These are phyloP conservation scores for Enhydra lutris DNA, from an alignment of 2,113 vertebrate genomes.

Conservation along the genomic window DNA sequence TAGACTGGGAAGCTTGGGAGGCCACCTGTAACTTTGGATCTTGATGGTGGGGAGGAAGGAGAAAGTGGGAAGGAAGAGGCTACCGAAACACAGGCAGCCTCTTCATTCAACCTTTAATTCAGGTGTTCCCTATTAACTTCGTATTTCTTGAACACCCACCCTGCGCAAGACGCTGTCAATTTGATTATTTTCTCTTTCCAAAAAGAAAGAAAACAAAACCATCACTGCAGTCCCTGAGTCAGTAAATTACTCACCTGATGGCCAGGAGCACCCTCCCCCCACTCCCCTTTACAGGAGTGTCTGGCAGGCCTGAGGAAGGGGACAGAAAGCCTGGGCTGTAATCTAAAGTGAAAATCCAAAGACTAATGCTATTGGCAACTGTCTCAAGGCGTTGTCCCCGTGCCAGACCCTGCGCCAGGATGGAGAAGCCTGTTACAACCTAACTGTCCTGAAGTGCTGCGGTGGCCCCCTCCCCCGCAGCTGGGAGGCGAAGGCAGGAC, in stretches of 20 bases:
- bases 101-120: neutral
- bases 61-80: neutral
- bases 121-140: neutral
- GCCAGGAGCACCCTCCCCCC: neutral
- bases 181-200: neutral
- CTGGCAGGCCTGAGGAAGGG: neutral
- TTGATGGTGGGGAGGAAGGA: neutral
- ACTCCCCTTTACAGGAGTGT: too few species aligned
- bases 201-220: too few species aligned
- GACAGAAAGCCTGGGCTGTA: neutral
- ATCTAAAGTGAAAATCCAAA: neutral
- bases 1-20: neutral
- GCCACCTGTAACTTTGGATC: neutral
- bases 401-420: neutral
- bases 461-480: slow-evolving; percentile 48
- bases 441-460: slow-evolving; percentile 30
- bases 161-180: neutral
- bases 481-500: neutral
- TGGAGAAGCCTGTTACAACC: neutral
- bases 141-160: neutral
- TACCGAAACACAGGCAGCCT: neutral
- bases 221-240: neutral
- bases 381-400: neutral
- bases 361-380: neutral
- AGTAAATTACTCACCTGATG: slow-evolving; percentile 42